Base-by-base conservation (phyloP, 2,888 invertebrate species). In the Pandemis cinnamomeana region DNA sequence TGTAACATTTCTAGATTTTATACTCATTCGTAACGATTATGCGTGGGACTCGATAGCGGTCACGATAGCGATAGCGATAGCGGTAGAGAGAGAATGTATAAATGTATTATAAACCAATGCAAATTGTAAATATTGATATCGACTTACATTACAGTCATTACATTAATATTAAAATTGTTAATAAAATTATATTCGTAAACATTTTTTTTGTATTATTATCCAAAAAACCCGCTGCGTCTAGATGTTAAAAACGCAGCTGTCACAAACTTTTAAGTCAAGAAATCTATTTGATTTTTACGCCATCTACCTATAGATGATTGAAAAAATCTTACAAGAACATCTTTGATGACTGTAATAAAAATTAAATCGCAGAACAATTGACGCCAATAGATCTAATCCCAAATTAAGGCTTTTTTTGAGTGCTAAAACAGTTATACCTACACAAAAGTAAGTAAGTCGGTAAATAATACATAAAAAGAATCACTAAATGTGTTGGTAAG, bases 111-210 rank as follows among this genome's bases (percentile, higher is more conserved):
- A 84, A 83, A 86, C 78, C 80, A 88, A 87, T 80, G 86, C 86
- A 89, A 91, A 91, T 90, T 94, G 93, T 94, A 94, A 91, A 93
- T 93, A 93, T 74, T 83, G 83, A 90, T 92, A 93, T 91, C 91
- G 93, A 92, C 92, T 93, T 90, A 91, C 87, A 91, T 78, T 92
- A 92, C 93, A 94, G 93, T 94, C 94, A 94, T 91, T 93, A 93
- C 94, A 93, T 67, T 67, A 67, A 67, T 67, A 67, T 89, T 93
- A 92, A 93, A 87, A 92, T 92, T 94, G 94, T 94, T 94, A 94
- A 93, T 94, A 94, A 94, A 94, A 93, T 90, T 94, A 94, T 94
- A 94, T 94, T 94, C 94, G 86, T 93, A 94, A 93, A 91, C 93
- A 92, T 86, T 71, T 76, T 71, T 71, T 76, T 83, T 83, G 87